Evolutionary conservation across 1,140 invertebrate genomes (phyloP).

Genomic region (Cephus cinctus): DNA sequence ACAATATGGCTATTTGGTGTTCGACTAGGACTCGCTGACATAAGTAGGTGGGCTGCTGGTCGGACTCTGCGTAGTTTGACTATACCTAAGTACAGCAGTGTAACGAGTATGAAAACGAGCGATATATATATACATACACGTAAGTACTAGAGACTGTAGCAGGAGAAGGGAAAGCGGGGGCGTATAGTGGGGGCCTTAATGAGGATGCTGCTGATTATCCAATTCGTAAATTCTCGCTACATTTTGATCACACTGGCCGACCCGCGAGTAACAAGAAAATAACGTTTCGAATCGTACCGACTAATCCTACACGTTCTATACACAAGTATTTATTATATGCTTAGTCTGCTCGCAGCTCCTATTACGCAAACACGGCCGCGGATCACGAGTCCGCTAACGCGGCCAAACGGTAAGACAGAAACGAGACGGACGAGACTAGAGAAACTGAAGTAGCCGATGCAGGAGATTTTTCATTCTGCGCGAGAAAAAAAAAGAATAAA

Average conservation of each 20-base stretch:
- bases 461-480: background rate
- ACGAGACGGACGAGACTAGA: too few species aligned
- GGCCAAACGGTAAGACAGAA: conserved; percentile 14
- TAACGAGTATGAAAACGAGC: too few species aligned
- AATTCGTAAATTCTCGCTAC: conserved; percentile 58
- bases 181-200: conserved; percentile 53
- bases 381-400: conserved; percentile 25
- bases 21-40: too few species aligned
- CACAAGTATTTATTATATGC: conserved; percentile 19
- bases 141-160: background rate
- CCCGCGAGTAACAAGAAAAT: conserved; percentile 46
- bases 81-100: too few species aligned
- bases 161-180: conserved; percentile 48
- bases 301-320: conserved; percentile 31
- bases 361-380: conserved; percentile 36
- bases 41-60: too few species aligned
- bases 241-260: conserved; percentile 51
- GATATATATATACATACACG: too few species aligned
- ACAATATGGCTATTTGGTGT: too few species aligned
- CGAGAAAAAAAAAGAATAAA: background rate
- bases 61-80: too few species aligned
- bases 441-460: too few species aligned
- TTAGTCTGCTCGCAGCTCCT: conserved; percentile 25
- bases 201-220: conserved; percentile 59
- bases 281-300: conserved; percentile 16